Percentiles rank a stretch among this genome's conserved stretches.
Conservation (phyloP, 2,797 vertebrate species). For the Melanotaenia parkinsoni region DNA sequence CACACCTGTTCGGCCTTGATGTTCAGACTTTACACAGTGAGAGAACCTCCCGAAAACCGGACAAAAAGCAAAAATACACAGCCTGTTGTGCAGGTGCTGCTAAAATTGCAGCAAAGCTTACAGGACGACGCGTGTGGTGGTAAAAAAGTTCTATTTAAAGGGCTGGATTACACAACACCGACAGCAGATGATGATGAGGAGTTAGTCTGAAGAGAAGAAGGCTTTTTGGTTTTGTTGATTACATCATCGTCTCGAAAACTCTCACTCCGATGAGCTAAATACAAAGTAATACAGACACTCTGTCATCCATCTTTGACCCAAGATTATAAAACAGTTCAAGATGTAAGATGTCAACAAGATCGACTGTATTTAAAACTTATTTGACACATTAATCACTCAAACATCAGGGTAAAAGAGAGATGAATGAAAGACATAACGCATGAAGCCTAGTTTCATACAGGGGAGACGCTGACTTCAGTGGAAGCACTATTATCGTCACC, state of each 20-base stretch:
- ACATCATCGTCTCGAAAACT: constrained; percentile 62
- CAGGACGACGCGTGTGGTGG: constrained; percentile 50
- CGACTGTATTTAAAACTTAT: constrained; percentile 51
- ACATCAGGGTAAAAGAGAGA: constrained; percentile 40
- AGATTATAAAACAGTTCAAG: constrained; percentile 58
- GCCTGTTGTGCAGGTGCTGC: constrained; percentile 46
- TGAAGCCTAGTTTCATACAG: constrained; percentile 18
- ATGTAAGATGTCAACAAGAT: constrained; percentile 50
- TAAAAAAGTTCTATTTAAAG: constrained; percentile 73
- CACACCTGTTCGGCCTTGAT: constrained; percentile 21
- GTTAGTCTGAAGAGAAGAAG: constrained; percentile 75
- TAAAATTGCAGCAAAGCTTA: constrained; percentile 36
- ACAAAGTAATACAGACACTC: constrained; percentile 69
- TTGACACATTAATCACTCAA: constrained; percentile 54
- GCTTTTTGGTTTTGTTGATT: constrained; percentile 80
- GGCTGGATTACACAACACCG: constrained; percentile 70
- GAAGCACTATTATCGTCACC: constrained; percentile 50
- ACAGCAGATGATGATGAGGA: constrained; percentile 67
- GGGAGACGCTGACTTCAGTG: constrained; percentile 47
- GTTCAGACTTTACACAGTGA: constrained; percentile 45
- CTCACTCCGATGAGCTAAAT: constrained; percentile 66
- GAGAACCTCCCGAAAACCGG: constrained; percentile 42
- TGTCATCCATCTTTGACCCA: constrained; percentile 53
- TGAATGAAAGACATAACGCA: constrained; percentile 17
- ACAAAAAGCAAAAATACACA: constrained; percentile 47